phyloP scores from a whole-genome alignment of 2,797 vertebrate species.

The Artibeus lituratus region DNA sequence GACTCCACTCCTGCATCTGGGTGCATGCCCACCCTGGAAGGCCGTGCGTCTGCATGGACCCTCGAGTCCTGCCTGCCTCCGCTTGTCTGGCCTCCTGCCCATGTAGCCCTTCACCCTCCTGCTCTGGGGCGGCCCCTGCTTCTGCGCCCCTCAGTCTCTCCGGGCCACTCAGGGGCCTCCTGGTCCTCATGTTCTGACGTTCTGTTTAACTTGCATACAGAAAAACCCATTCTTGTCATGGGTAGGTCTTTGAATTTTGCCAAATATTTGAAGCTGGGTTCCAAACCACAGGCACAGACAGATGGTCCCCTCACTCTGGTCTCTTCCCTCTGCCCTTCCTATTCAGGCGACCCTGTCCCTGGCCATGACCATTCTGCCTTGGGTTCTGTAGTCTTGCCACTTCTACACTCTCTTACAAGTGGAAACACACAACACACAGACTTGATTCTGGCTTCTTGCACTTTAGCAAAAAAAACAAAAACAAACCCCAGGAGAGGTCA shows the following conservation, averaged over 20 bases:
- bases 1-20: not conserved
- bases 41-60: not conserved
- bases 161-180: not conserved
- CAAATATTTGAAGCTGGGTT: not conserved
- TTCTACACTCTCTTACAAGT: not conserved
- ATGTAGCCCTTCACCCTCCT: too few relatives aligned
- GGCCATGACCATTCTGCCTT: not conserved
- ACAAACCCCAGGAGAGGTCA: not conserved
- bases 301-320: not conserved
- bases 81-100: too few relatives aligned
- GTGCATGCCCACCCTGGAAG: not conserved
- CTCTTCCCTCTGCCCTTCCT: not conserved
- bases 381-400: too few relatives aligned
- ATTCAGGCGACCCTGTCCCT: not conserved
- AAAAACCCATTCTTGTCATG: not conserved
- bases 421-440: not conserved
- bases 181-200: not conserved
- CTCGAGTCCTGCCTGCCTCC: not conserved
- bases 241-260: not conserved
- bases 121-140: too few relatives aligned
- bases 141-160: not conserved
- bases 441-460: not conserved
- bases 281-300: not conserved
- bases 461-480: not conserved
- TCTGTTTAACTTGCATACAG: not conserved